These are phyloP conservation scores for Nyctibius grandis DNA, from an alignment of 2,797 vertebrate genomes.

Conservation along the genomic window DNA sequence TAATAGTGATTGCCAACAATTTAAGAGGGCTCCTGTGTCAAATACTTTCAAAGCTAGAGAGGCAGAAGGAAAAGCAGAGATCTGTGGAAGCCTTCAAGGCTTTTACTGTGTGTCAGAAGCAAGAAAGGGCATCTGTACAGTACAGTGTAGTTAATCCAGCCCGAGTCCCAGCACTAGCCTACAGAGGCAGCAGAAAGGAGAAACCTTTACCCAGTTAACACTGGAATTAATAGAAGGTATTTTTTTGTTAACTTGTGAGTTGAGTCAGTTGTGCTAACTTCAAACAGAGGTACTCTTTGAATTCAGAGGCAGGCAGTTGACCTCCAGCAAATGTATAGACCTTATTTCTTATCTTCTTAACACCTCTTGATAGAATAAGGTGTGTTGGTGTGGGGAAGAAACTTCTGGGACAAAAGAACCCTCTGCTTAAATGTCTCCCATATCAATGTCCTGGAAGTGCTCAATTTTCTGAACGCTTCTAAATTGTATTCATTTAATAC, in stretches of 20 bases:
- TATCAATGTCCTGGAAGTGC: background rate
- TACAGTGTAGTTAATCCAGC: background rate
- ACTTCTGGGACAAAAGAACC: background rate
- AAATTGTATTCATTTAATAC: background rate
- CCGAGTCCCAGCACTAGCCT: background rate
- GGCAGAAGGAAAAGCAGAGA: background rate
- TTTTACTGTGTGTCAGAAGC: constrained; percentile 11
- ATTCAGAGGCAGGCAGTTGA: background rate
- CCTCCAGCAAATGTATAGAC: background rate
- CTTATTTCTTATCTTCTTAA: background rate
- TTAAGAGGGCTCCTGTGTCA: background rate
- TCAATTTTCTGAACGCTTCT: background rate
- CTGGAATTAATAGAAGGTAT: background rate
- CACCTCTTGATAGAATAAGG: background rate
- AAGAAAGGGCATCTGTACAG: background rate
- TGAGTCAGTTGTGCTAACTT: background rate
- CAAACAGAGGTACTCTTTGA: background rate
- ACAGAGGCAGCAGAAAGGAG: background rate
- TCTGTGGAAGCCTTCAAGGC: constrained; percentile 6
- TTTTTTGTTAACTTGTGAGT: background rate
- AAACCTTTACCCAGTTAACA: background rate
- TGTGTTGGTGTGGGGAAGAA: background rate
- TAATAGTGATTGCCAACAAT: background rate
- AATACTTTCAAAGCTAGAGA: background rate
- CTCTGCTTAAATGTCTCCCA: background rate